phyloP scores from a whole-genome alignment of 2,797 vertebrate genomes.

The Pipistrellus pipistrellus region DNA sequence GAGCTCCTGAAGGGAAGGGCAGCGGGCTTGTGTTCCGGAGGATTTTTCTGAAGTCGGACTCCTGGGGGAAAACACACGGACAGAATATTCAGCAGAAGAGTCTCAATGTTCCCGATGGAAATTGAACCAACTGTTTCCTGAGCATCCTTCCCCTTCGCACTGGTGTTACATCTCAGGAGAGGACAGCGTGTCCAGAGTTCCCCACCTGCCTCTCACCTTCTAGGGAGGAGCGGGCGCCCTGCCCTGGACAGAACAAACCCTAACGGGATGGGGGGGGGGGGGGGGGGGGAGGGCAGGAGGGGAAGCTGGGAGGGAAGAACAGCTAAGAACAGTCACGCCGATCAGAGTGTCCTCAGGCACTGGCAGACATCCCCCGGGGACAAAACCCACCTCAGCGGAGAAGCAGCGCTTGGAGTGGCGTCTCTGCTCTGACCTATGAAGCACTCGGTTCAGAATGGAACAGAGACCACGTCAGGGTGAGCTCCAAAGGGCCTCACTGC shows the following conservation, averaged over 20 bases:
- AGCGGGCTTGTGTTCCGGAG: background rate
- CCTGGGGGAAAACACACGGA: background rate
- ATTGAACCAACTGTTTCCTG: background rate
- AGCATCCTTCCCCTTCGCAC: background rate
- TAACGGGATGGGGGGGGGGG: fast-evolving
- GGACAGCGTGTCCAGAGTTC: background rate
- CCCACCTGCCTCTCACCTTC: background rate
- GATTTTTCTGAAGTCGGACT: background rate
- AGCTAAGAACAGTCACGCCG: background rate
- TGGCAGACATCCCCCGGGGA: background rate
- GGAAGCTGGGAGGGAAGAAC: background rate
- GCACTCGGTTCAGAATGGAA: slow-evolving; percentile 6
- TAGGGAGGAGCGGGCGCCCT: background rate
- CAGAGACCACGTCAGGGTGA: background rate
- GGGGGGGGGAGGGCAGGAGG: no score
- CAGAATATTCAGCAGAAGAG: slow-evolving; percentile 33
- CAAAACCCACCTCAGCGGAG: background rate
- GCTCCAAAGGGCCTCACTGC: background rate
- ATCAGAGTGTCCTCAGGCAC: background rate
- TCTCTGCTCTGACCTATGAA: background rate
- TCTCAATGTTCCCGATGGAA: slow-evolving; percentile 3
- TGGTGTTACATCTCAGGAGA: background rate
- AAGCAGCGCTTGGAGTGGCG: background rate
- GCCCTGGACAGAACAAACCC: background rate
- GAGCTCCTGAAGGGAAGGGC: background rate